Conservation (phyloP, 2,797 vertebrate genomes). For the Coregonus ussuriensis region DNA sequence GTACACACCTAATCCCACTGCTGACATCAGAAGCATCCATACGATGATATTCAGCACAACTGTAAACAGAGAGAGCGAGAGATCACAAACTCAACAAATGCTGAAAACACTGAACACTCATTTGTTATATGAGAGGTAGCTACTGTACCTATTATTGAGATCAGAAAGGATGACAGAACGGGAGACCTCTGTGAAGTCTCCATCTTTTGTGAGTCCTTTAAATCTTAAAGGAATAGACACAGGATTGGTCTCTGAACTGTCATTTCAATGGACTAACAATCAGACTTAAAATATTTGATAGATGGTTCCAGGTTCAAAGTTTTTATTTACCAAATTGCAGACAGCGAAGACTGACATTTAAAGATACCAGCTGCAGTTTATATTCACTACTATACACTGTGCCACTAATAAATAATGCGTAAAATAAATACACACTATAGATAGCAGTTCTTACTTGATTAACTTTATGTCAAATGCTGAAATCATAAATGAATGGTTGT, state of each 20-base stretch:
- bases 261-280: neutral
- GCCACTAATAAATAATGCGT: neutral
- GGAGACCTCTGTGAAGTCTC: neutral
- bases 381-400: neutral
- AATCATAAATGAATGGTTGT: neutral
- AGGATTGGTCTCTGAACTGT: neutral
- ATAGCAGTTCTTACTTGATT: too few relatives aligned
- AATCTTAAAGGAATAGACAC: neutral
- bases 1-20: constrained; percentile 10
- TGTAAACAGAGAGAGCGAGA: neutral
- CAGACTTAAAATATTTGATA: neutral
- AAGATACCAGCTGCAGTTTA: neutral
- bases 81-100: neutral
- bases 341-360: neutral
- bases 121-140: neutral
- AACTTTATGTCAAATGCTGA: neutral
- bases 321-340: neutral
- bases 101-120: neutral
- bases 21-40: constrained; percentile 7
- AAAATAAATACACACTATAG: neutral
- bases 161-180: neutral
- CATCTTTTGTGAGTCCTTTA: neutral
- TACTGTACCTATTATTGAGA: constrained; percentile 1
- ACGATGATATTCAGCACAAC: neutral
- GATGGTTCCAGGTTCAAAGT: neutral